These are phyloP conservation scores for Thunnus thynnus DNA, from an alignment of 2,113 vertebrate genomes.

Conservation along the genomic window DNA sequence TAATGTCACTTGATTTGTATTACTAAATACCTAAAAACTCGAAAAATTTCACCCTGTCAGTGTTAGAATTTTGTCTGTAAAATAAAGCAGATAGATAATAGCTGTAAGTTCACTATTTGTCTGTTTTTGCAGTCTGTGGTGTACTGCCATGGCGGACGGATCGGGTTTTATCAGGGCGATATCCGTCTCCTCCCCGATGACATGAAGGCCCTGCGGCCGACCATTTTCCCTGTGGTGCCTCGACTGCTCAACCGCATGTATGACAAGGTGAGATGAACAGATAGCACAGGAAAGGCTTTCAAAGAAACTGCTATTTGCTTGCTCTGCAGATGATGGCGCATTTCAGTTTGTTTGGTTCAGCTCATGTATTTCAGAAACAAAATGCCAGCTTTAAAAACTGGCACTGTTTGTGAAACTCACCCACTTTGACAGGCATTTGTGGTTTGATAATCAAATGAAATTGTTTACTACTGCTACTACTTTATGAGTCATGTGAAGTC, in stretches of 20 bases:
- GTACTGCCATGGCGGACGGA: constrained; percentile 95
- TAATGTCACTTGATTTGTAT: too few relatives aligned
- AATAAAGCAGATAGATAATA: neutral
- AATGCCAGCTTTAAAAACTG: neutral
- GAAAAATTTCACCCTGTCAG: too few relatives aligned
- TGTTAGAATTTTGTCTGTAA: neutral
- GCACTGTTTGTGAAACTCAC: neutral
- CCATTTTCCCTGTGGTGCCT: constrained; percentile 97
- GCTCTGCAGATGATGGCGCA: neutral
- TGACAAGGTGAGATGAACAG: constrained; percentile 89
- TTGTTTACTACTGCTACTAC: too few relatives aligned
- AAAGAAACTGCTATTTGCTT: neutral
- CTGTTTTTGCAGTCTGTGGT: constrained; percentile 89
- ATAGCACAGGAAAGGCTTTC: neutral
- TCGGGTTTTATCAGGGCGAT: constrained; percentile 98
- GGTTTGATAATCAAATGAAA: neutral
- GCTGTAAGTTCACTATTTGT: constrained; percentile 45
- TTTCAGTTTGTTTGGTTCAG: neutral
- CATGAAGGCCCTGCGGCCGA: constrained; percentile 94
- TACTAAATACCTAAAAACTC: too few relatives aligned
- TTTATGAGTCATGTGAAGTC: neutral
- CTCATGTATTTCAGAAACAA: neutral
- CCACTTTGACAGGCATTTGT: neutral
- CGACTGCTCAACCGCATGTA: constrained; percentile 98
- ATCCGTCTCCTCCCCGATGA: constrained; percentile 96